Base-by-base conservation (phyloP, 2,797 vertebrate genomes). In the Masticophis lateralis region DNA sequence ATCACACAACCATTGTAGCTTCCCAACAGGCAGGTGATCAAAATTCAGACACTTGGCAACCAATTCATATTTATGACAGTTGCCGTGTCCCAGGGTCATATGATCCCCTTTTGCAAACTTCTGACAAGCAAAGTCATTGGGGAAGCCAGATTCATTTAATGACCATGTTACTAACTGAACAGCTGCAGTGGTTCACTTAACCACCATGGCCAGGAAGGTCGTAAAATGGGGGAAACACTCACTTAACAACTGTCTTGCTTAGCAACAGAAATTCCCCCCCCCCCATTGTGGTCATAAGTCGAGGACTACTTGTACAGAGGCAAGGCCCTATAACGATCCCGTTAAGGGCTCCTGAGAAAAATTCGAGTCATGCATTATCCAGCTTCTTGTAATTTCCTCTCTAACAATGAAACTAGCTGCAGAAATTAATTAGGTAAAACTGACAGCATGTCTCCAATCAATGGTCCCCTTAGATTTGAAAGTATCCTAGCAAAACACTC, bases 291-390 rank as follows among this genome's bases (percentile, higher is more conserved):
- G 69, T 37, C 6, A 13, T 20, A 74, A 18, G 2, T 74, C 0
- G 1, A 74, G 69, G 69, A 20, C 2, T 74, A 37, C 1, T 7
- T 37, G 16, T 37, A 37, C 69, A 74, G 69, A 74, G 60, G 43
- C 91, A 93, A 10, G 13, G 92, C 89, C 92, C 47, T 79, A 0
- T 93, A 94, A n/a, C 27, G 88, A 90, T 43, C 89, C 93, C 93
- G 90, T 51, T 92, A 96, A 96, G 93, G 94, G 92, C 94, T 94
- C 95, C 90, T 92, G 93, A 95, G 91, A 91, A 28, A 86, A 89
- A 93, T 92, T 87, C 87, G 47, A 32, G 63, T 10, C 89, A 53
- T 1, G 86, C 86, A 47, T 25, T 66, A n/a, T 74, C 95, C 57
- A 94, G 90, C 57, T 89, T 91, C 47, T 91, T 90, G 59, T 16